phyloP scores from a whole-genome alignment of 2,888 invertebrate species.

The Drosophila picticornis region DNA sequence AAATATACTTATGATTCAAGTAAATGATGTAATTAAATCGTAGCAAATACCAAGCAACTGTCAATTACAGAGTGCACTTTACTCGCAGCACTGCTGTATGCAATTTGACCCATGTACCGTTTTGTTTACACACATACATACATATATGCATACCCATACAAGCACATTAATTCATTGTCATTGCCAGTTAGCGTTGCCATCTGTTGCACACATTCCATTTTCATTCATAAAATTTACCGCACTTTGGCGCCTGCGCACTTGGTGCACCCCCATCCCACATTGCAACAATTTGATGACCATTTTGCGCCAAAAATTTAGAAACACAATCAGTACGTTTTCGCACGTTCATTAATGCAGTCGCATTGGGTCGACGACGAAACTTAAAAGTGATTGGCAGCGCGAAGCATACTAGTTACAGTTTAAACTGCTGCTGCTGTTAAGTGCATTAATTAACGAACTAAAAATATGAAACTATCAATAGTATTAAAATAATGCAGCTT shows the following conservation, averaged over 20 bases:
- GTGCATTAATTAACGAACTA: background rate
- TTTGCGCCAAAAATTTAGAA: constrained; percentile 69
- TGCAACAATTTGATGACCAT: constrained; percentile 14
- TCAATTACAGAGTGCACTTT: constrained; percentile 1
- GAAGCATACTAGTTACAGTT: background rate
- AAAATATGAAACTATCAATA: constrained; percentile 12
- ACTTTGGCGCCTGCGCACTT: constrained; percentile 63
- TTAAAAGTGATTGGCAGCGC: constrained; percentile 22
- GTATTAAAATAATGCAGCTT: constrained; percentile 16
- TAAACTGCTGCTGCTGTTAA: background rate
- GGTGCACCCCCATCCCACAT: constrained; percentile 1
- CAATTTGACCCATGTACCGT: constrained; percentile 1
- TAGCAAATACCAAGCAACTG: background rate
- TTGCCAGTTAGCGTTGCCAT: constrained; percentile 50
- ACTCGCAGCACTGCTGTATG: background rate
- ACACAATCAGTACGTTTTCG: constrained; percentile 70
- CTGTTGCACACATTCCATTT: constrained; percentile 63
- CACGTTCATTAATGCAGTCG: constrained; percentile 64
- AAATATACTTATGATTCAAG: background rate
- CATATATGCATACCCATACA: background rate
- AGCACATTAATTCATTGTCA: constrained; percentile 42
- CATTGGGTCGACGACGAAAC: constrained; percentile 9
- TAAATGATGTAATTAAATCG: background rate
- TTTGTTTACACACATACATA: background rate
- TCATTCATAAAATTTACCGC: constrained; percentile 65